Conservation (phyloP, 1,140 invertebrate species). For the Anastatus disparis region DNA sequence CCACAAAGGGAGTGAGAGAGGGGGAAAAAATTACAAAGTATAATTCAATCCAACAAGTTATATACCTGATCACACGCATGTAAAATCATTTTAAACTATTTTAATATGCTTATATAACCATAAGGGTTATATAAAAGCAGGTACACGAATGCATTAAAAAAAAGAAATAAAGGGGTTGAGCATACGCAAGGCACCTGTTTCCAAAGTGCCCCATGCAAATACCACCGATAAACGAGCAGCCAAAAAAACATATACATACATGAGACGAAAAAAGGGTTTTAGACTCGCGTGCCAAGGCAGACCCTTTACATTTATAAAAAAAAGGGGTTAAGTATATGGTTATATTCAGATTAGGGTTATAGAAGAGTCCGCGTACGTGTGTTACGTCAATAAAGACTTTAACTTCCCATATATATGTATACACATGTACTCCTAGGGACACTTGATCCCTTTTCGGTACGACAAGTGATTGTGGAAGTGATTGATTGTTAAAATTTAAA, state of each 20-base stretch:
- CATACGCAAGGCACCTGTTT: slow-evolving; percentile 5
- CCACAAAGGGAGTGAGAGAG: no score
- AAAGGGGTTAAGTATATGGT: slow-evolving; percentile 32
- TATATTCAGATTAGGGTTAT: slow-evolving; percentile 65
- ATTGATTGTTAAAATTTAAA: slow-evolving; percentile 28
- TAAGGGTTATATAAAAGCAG: no score
- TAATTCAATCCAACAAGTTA: no score
- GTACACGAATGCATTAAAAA: no score
- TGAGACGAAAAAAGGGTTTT: slow-evolving; percentile 49
- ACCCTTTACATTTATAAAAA: slow-evolving; percentile 22
- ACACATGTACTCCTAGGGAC: background rate
- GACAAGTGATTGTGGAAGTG: slow-evolving; percentile 9
- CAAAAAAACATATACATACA: slow-evolving; percentile 48
- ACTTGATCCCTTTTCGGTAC: background rate
- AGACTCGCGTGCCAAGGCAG: slow-evolving; percentile 45
- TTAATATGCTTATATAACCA: slow-evolving; percentile 37
- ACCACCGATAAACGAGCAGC: background rate
- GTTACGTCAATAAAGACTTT: no score
- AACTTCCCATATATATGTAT: background rate
- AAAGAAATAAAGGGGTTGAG: slow-evolving; percentile 23
- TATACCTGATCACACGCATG: no score
- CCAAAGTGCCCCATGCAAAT: slow-evolving; percentile 34
- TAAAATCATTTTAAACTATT: slow-evolving; percentile 23
- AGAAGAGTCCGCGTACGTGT: background rate
- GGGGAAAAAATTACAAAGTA: no score